Conservation (phyloP, 2,888 invertebrate genomes). For the Caenorhabditis macrosperma region DNA sequence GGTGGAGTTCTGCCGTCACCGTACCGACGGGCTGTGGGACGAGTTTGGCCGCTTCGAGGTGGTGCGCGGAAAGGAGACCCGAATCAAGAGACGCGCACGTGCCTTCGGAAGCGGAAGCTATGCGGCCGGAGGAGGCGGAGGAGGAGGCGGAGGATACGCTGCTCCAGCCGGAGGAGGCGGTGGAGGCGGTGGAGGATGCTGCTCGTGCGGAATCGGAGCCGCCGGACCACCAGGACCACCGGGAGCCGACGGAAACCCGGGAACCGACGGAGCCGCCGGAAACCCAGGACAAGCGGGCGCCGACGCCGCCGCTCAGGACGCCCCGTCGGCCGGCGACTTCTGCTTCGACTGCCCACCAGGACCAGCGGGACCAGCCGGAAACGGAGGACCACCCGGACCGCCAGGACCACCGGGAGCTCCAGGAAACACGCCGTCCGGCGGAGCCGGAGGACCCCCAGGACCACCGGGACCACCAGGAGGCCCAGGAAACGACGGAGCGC, state of each 20-base stretch:
- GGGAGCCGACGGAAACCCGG: conserved; percentile 64
- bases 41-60: conserved; percentile 66
- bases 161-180: conserved; percentile 37
- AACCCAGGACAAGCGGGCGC: conserved; percentile 58
- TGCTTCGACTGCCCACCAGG: conserved; percentile 74
- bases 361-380: conserved; percentile 75
- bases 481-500: conserved; percentile 52
- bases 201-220: conserved; percentile 61
- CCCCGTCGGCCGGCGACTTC: conserved; percentile 60
- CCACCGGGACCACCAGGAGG: conserved; percentile 63
- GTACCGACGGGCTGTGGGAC: conserved; percentile 73
- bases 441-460: conserved; percentile 65
- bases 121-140: conserved; percentile 31
- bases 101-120: conserved; percentile 45
- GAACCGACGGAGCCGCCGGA: conserved; percentile 56
- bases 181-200: conserved; percentile 54
- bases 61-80: conserved; percentile 45
- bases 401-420: conserved; percentile 59
- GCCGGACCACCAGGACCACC: conserved; percentile 67
- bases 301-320: conserved; percentile 42
- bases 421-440: conserved; percentile 55
- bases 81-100: conserved; percentile 56
- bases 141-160: conserved; percentile 24
- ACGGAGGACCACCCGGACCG: conserved; percentile 62
- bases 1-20: conserved; percentile 74